These are phyloP conservation scores for Oryzias sinensis DNA, from an alignment of 2,797 vertebrate genomes.

Conservation along the genomic window DNA sequence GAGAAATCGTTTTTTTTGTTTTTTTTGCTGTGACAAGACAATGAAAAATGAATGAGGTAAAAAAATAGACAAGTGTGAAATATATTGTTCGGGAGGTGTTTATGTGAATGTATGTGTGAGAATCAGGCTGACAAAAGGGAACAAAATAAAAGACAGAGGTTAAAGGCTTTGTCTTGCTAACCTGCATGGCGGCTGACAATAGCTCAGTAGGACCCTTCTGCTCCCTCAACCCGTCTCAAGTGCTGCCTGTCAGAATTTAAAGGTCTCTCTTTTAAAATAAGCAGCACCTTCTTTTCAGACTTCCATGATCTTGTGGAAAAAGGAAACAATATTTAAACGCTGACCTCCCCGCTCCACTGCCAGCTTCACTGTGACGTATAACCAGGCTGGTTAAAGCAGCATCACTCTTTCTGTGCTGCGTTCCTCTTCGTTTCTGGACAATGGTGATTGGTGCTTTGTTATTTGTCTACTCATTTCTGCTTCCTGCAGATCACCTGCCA, in stretches of 20 bases:
- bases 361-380: slow-evolving; percentile 24
- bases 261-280: slow-evolving; percentile 64
- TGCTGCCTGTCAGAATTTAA: slow-evolving; percentile 65
- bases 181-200: slow-evolving; percentile 64
- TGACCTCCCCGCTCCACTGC: slow-evolving; percentile 28
- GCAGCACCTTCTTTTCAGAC: slow-evolving; percentile 58
- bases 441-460: slow-evolving; percentile 18
- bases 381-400: slow-evolving; percentile 45
- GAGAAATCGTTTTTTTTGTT: slow-evolving; percentile 26
- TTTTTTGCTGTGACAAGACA: not conserved
- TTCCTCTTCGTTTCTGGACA: slow-evolving; percentile 26
- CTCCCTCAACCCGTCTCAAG: slow-evolving; percentile 62
- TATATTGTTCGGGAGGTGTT: slow-evolving; percentile 9
- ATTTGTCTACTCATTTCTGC: not conserved
- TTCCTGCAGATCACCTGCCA: slow-evolving; percentile 41
- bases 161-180: slow-evolving; percentile 66
- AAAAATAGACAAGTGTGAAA: not conserved
- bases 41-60: too few relatives aligned
- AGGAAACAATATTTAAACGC: slow-evolving; percentile 62
- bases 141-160: slow-evolving; percentile 49
- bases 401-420: slow-evolving; percentile 36
- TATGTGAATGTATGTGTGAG: slow-evolving; percentile 9
- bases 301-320: slow-evolving; percentile 49
- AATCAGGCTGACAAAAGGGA: slow-evolving; percentile 24
- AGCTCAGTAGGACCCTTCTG: slow-evolving; percentile 65